phyloP scores from a whole-genome alignment of 2,888 invertebrate species.

The Drosophila putrida region DNA sequence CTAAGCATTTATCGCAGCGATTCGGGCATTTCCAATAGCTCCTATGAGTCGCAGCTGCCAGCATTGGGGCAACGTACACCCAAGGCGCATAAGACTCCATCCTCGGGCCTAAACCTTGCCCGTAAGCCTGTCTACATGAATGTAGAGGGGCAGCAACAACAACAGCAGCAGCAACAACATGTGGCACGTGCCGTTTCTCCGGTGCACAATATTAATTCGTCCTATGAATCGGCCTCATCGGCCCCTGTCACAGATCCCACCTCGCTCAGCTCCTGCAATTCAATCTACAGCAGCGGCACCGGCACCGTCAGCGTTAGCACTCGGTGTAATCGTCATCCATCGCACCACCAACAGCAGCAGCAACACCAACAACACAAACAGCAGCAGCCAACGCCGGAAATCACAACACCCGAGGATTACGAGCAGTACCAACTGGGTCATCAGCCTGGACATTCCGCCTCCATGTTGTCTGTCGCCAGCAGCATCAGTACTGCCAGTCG shows the following conservation, averaged over 20 bases:
- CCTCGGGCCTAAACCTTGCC: constrained; percentile 40
- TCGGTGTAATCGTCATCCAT: constrained; percentile 74
- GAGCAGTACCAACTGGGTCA: constrained; percentile 80
- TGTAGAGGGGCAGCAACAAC: constrained; percentile 67
- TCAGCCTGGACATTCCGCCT: constrained; percentile 68
- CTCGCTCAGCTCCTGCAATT: constrained; percentile 78
- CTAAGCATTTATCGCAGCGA: constrained; percentile 85
- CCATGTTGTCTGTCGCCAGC: constrained; percentile 76
- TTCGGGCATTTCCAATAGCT: constrained; percentile 86
- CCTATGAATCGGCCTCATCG: constrained; percentile 81
- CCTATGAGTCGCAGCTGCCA: constrained; percentile 85
- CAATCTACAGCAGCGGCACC: constrained; percentile 73
- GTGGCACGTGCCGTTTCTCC: constrained; percentile 64
- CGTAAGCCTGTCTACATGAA: constrained; percentile 77
- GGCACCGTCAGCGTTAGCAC: constrained; percentile 56
- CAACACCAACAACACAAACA: constrained; percentile 36
- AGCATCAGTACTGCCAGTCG: constrained; percentile 66
- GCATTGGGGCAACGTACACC: constrained; percentile 58
- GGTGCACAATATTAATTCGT: constrained; percentile 77
- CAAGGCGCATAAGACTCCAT: constrained; percentile 61
- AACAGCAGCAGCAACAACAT: constrained; percentile 40
- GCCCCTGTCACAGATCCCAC: constrained; percentile 74
- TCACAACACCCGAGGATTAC: constrained; percentile 76
- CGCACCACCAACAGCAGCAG: constrained; percentile 54
- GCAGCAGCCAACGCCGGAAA: constrained; percentile 65